Evolutionary conservation across 2,888 invertebrate species (phyloP), one percentile per base, ranked within the genome.

Genomic region (Chaitophorus viminalis): DNA sequence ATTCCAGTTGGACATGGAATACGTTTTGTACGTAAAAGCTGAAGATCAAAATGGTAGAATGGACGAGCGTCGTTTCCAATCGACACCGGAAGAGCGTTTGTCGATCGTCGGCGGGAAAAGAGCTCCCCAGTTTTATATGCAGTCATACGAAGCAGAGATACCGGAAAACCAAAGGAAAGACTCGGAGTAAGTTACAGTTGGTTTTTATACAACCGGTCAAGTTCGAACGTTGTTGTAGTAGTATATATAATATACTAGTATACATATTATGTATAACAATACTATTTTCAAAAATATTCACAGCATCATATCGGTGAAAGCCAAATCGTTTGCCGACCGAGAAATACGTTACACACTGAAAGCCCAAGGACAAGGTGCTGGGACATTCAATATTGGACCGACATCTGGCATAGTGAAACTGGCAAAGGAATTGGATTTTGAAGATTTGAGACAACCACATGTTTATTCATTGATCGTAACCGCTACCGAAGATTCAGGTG

Each of bases 41-140:
- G 97, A 98, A 92, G 98, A 98, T 93, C 97, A 96, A 92, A 97
- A 97, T 91, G 98, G 98, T 29, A 94, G 97, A 90, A 95, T 97
- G n/a, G 97, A 97, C 90, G 97, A 97, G 91, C 93, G 96, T 84
- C 93, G 95, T 85, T 97, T 95, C 92, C 98, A 98, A 92, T 96
- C 97, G 18, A 98, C 98, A 18, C 95, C 96, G 25, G 98, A 98
- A 91, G 97, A 97, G 91, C 94, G 97, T 18, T 92, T 98, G 86
- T 97, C 97, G 89, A 98, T 99, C 91, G 97, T 98, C 36, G 99
- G 98, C n/a, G 99, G 99, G 88, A 98, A 98, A 91, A 93, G 99
- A 65, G 97, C 98, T 0, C 99, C 99, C 0, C 99, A 99, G 92
- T 99, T 99, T 93, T 98, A 98, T 92, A 95, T 98, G 93, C 96